Base-by-base conservation (phyloP, 2,888 invertebrate species). In the Gymnosoma rotundatum region DNA sequence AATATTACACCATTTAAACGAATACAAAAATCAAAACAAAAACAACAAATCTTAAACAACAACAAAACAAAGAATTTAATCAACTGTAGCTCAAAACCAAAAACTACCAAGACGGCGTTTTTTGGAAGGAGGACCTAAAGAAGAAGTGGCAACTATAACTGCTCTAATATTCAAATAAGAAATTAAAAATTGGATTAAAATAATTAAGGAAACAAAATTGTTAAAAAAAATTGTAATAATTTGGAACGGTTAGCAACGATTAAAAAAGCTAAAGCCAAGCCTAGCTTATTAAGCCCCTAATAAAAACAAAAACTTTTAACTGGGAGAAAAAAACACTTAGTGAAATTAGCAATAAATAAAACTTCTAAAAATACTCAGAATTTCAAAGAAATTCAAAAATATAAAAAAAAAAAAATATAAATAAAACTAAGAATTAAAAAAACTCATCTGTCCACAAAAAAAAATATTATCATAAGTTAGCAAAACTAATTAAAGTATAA, bases 1-100 rank as follows among this genome's bases (percentile, higher is more conserved):
- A 84, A 84, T 84, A 83, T 78, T 78, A 87, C 87, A 89, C 90
- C 90, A 91, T 91, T 90, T 88, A 89, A 88, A 88, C 86, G 87
- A 88, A 88, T 87, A 85, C 78, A 85, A 86, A 69, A 80, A 86
- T 79, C 83, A 82, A 83, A 84, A 81, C 60, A 87, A 85, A 86
- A 86, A 78, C 82, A 87, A 84, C 74, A 86, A 87, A 86, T 78
- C 66, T 78, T 85, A 87, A 86, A 56, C 20, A 66, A 86, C 83
- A 86, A 87, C 86, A 87, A 89, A 89, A 85, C 88, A 74, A 79
- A 89, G 87, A 87, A 89, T 86, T 85, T 66, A 80, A 84, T 84
- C 83, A 87, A 86, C 79, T 84, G 82, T 70, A 86, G 86, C 86
- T 86, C 86, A 86, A 86, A 83, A 80, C 78, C 84, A 84, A 81